These are phyloP conservation scores for Diprion similis DNA, from an alignment of 1,140 invertebrate genomes.

Conservation along the genomic window DNA sequence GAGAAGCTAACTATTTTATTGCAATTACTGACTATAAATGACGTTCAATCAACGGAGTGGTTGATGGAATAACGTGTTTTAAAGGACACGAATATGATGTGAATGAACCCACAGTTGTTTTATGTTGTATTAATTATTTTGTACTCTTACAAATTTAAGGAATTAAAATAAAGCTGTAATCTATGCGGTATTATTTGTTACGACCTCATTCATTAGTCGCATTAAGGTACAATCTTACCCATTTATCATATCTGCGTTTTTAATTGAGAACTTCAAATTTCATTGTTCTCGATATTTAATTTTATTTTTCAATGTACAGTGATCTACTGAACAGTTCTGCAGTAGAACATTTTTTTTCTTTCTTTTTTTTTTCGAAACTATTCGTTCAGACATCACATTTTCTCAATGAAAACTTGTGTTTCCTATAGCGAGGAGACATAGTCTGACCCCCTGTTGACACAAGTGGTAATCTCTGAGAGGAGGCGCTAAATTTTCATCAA, in stretches of 20 bases:
- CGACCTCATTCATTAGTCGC: neutral
- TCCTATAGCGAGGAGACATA: constrained; percentile 74
- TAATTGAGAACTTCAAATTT: too few relatives aligned
- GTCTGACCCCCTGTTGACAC: constrained; percentile 80
- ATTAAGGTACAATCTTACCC: too few relatives aligned
- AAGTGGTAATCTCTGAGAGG: constrained; percentile 84
- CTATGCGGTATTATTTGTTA: constrained; percentile 24
- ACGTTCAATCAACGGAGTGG: neutral
- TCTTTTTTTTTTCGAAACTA: too few relatives aligned
- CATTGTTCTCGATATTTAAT: too few relatives aligned
- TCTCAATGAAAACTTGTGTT: constrained; percentile 53
- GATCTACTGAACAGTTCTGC: too few relatives aligned
- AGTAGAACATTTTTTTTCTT: too few relatives aligned
- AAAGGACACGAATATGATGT: neutral
- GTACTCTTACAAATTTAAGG: constrained; percentile 50
- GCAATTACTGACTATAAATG: neutral
- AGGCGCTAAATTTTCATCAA: constrained; percentile 74
- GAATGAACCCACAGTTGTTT: constrained; percentile 27
- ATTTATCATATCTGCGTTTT: too few relatives aligned
- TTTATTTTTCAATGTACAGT: too few relatives aligned
- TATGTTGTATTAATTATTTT: constrained; percentile 52
- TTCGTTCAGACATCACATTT: too few relatives aligned
- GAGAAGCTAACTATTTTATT: neutral
- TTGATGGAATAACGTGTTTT: neutral
- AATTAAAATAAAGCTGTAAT: constrained; percentile 50